A percentile compares a stretch with the other conserved stretches of the same genome.
phyloP scores from a whole-genome alignment of 2,797 vertebrate genomes.

The Sebastes trivittatus region DNA sequence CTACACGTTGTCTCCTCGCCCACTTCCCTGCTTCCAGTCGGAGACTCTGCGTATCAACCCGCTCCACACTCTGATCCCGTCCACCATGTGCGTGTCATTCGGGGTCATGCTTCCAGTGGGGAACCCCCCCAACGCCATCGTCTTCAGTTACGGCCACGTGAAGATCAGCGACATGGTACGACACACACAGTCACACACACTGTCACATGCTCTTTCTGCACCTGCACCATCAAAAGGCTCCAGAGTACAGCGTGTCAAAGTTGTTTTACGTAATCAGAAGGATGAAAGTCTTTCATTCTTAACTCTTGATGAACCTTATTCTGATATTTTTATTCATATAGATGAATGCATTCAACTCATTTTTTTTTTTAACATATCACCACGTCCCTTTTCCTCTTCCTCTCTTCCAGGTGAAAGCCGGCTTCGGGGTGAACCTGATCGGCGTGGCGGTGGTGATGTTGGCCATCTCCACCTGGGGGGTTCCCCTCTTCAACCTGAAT shows the following conservation, averaged over 20 bases:
- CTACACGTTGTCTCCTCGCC: not conserved
- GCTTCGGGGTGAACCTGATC: slow-evolving; percentile 95
- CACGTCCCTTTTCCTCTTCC: not conserved
- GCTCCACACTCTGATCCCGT: slow-evolving; percentile 94
- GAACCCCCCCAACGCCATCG: slow-evolving; percentile 98
- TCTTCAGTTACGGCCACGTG: slow-evolving; percentile 98
- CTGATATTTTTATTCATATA: not conserved
- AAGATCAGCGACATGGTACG: slow-evolving; percentile 96
- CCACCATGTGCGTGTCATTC: slow-evolving; percentile 98
- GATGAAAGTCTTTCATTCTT: slow-evolving; percentile 1
- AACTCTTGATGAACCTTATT: not conserved
- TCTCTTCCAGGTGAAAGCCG: slow-evolving; percentile 92
- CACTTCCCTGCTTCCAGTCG: slow-evolving; percentile 80
- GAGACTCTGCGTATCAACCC: slow-evolving; percentile 96
- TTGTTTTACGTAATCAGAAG: slow-evolving; percentile 20
- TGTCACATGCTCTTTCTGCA: slow-evolving; percentile 45
- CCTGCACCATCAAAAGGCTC: slow-evolving; percentile 56
- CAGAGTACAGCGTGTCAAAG: slow-evolving; percentile 20
- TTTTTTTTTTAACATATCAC: not conserved
- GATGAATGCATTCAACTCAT: not conserved
- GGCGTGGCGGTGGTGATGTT: slow-evolving; percentile 94
- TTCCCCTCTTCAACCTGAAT: slow-evolving; percentile 91
- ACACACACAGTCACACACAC: not conserved
- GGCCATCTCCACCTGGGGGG: slow-evolving; percentile 96
- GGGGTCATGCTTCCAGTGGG: slow-evolving; percentile 99